Conservation (phyloP, 2,113 vertebrate species). For the Pungitius pungitius region DNA sequence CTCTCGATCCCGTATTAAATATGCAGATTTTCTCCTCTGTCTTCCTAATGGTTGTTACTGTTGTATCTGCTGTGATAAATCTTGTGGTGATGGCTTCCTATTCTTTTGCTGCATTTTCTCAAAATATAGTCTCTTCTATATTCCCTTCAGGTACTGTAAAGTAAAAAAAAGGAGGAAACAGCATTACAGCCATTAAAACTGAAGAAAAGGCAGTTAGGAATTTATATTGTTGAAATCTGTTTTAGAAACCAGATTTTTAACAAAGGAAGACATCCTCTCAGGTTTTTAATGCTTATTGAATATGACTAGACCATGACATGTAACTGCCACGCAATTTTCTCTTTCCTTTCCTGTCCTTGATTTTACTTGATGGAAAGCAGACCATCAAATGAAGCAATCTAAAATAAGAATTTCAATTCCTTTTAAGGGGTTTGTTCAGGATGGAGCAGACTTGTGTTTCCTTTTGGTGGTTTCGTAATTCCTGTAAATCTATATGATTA, state of each 20-base stretch:
- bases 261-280: slow-evolving; percentile 19
- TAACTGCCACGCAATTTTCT: slow-evolving; percentile 9
- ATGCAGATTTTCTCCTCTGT: background rate
- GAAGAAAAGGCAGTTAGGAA: slow-evolving; percentile 22
- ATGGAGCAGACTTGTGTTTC: background rate
- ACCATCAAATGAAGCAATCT: background rate
- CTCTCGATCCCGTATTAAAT: background rate
- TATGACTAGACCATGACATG: slow-evolving; percentile 34
- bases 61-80: slow-evolving; percentile 1
- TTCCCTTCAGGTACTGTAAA: slow-evolving; percentile 6
- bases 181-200: slow-evolving; percentile 21
- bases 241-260: slow-evolving; percentile 12
- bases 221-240: slow-evolving; percentile 13
- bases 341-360: background rate
- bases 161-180: slow-evolving; percentile 25
- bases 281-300: slow-evolving; percentile 14
- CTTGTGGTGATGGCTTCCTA: background rate
- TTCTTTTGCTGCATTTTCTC: slow-evolving; percentile 23
- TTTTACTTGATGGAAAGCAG: slow-evolving; percentile 37
- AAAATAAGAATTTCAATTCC: background rate
- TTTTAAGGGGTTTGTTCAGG: background rate
- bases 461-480: background rate
- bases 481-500: background rate
- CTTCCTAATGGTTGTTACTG: background rate
- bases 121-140: background rate